Evolutionary conservation across 2,797 vertebrate species (phyloP).

Genomic region (Aeoliscus strigatus): DNA sequence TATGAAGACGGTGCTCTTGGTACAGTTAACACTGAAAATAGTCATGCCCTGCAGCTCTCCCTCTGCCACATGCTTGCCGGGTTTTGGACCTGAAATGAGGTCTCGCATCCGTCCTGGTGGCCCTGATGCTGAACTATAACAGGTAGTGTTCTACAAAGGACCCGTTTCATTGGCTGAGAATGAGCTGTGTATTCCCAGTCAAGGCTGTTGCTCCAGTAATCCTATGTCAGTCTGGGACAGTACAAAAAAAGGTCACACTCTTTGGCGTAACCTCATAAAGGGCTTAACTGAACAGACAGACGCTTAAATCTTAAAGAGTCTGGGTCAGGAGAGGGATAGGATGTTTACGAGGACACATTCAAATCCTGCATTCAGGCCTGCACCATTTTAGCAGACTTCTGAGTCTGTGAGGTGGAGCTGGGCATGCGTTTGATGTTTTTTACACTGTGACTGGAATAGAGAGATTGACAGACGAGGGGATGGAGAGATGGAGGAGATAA

Average conservation of each 20-base stretch:
- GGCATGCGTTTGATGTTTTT: constrained; percentile 10
- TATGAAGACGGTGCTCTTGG: not conserved
- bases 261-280: constrained; percentile 7
- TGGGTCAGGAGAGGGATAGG: constrained; percentile 8
- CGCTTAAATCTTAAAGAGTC: constrained; percentile 21
- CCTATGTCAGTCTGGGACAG: not conserved
- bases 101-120: constrained; percentile 2
- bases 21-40: constrained; percentile 15
- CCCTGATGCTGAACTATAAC: not conserved
- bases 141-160: too few species aligned
- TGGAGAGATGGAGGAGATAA: constrained; percentile 31
- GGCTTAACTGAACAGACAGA: constrained; percentile 12
- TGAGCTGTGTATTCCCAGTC: not conserved
- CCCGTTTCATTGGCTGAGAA: not conserved
- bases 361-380: constrained; percentile 1
- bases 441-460: constrained; percentile 9
- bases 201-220: not conserved
- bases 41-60: constrained; percentile 9
- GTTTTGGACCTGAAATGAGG: constrained; percentile 3
- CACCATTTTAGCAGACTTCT: constrained; percentile 2
- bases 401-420: not conserved
- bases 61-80: constrained; percentile 19
- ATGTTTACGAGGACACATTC: constrained; percentile 6
- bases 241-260: constrained; percentile 18
- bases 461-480: constrained; percentile 31